A percentile compares a stretch with the other conserved stretches of the same genome.
These are phyloP conservation scores for Spinibarbus caldwelli DNA, from an alignment of 2,797 vertebrate species.

Conservation along the genomic window DNA sequence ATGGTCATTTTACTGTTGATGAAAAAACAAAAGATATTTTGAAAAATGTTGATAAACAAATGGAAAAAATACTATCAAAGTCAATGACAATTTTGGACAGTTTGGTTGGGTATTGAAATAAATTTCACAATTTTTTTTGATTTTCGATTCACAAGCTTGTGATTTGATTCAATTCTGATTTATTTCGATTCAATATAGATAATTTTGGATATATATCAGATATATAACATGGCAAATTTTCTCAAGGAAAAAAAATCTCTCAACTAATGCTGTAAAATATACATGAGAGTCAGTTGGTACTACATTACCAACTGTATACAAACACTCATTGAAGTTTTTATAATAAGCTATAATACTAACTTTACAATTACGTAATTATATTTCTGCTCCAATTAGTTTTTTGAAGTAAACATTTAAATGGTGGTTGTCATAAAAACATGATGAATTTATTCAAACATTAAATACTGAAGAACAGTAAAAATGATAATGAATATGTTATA, in stretches of 20 bases:
- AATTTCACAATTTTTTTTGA: not conserved
- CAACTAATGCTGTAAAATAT: not conserved
- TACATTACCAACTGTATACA: not conserved
- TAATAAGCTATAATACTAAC: not conserved
- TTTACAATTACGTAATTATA: not conserved
- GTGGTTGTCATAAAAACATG: too few relatives aligned
- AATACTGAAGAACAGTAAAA: too few relatives aligned
- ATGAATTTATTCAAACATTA: too few relatives aligned
- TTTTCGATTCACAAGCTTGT: too few relatives aligned
- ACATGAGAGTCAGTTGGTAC: too few relatives aligned
- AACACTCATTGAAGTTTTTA: not conserved
- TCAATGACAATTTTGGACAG: not conserved
- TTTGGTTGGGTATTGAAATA: not conserved
- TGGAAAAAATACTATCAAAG: not conserved
- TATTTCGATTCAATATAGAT: rapidly evolving
- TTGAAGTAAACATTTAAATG: too few relatives aligned
- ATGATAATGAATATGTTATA: too few relatives aligned
- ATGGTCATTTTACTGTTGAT: not conserved
- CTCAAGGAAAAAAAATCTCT: too few relatives aligned
- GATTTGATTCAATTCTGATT: too few relatives aligned
- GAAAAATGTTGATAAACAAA: not conserved
- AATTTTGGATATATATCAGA: too few relatives aligned
- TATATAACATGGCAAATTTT: too few relatives aligned
- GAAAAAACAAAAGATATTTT: not conserved
- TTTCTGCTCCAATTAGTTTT: not conserved